Base-by-base conservation (phyloP, 2,888 invertebrate genomes). In the Athalia cordata region DNA sequence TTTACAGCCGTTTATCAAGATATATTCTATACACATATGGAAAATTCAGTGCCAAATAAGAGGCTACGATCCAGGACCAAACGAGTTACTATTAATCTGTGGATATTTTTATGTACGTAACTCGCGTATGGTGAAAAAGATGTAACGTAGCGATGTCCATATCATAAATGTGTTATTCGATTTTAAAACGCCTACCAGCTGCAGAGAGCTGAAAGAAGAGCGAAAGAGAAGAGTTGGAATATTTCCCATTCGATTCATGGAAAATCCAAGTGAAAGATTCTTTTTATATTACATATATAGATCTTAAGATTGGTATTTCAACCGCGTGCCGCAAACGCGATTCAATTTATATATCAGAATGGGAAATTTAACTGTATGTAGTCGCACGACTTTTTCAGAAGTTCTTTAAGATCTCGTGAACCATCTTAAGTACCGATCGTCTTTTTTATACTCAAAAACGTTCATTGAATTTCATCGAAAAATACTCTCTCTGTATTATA, bases 1-100 rank as follows among this genome's bases (percentile, higher is more conserved):
- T 82, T 82, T 78, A 68, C 82, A 75, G 80, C 83, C 81, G 84
- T 83, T 83, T 82, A 83, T 83, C 83, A 83, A 82, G 83, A 82
- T 83, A 82, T 83, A 82, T 77, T 82, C 78, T 77, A 67, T 65
- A 29, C 29, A 29, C 29, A 29, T 66, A 47, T 62, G 67, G 78
- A 68, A 78, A 29, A 59, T 66, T 47, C 45, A n/a, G 55, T 77
- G 29, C 57, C 77, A 67, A 77, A 77, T 11, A 57, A 5, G 15
- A 52, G 29, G 43, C 7, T 9, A 64, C 11, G 47, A 67, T 50
- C 8, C 50, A 7, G 15, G 49, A 49, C 13, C 67, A n/a, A 67
- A 67, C 67, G 49, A 49, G 29, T 29, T 11, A 43, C 55, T 11
- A 70, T 55, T 70, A 9, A 55, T 11, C 15, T 67, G 49, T 9